Conservation (phyloP, 2,113 vertebrate species). For the Centropristis striata region DNA sequence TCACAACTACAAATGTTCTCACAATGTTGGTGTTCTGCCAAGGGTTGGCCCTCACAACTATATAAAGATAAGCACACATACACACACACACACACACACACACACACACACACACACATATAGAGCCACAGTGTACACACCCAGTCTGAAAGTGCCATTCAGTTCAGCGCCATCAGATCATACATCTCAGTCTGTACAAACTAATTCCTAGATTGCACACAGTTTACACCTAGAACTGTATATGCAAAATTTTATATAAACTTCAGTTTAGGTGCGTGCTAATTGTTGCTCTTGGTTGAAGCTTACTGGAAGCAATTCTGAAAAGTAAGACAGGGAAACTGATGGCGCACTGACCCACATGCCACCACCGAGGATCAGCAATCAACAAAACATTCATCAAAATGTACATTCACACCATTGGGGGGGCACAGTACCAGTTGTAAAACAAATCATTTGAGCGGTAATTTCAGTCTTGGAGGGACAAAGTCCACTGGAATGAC, state of each 20-base stretch:
- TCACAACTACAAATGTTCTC: too few species aligned
- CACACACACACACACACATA: slow-evolving; percentile 15
- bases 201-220: slow-evolving; percentile 71
- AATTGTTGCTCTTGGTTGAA: slow-evolving; percentile 79
- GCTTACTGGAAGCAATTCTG: slow-evolving; percentile 82
- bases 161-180: slow-evolving; percentile 86
- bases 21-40: too few species aligned
- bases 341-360: slow-evolving; percentile 23
- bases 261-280: slow-evolving; percentile 77
- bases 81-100: slow-evolving; percentile 29
- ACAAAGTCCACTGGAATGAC: slow-evolving; percentile 71
- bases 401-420: slow-evolving; percentile 77
- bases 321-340: slow-evolving; percentile 70
- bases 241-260: slow-evolving; percentile 69
- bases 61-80: too few species aligned
- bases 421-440: slow-evolving; percentile 59
- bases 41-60: too few species aligned
- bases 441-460: slow-evolving; percentile 43
- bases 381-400: slow-evolving; percentile 70
- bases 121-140: not conserved
- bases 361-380: slow-evolving; percentile 55
- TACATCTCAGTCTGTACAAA: slow-evolving; percentile 77
- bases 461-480: slow-evolving; percentile 61
- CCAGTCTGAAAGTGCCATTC: slow-evolving; percentile 82
- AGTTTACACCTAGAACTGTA: slow-evolving; percentile 64